Evolutionary conservation across 2,888 invertebrate species (phyloP), one percentile per base, ranked within the genome.

Genomic region (Pyrrhia umbra): DNA sequence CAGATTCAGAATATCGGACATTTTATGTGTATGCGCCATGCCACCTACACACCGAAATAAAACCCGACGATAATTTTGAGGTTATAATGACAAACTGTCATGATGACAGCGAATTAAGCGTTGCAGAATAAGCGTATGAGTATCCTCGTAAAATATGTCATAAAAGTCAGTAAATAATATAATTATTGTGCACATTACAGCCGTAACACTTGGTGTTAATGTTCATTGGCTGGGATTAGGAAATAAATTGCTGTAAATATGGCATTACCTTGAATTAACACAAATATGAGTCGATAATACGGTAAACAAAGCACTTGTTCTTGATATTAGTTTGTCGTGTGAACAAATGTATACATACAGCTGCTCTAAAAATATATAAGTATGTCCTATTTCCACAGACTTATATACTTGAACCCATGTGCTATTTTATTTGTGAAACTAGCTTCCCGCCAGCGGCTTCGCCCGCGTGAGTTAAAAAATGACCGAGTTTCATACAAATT

Each of bases 341-440:
- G 13, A 10, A 30, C n/a, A n/a, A n/a, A n/a, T n/a, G n/a, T n/a
- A n/a, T 47, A 27, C 21, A 20, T 1, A 6, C 23, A 16, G n/a
- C n/a, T 10, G 46, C 4, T 67, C 27, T 20, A 39, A 43, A 70
- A 43, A 52, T 55, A 45, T 37, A 27, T 30, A 6, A 25, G 13
- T 23, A 54, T 50, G 47, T 64, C 13, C 71, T 55, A 72, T 56
- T 68, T 72, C 15, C 50, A 46, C 1, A 25, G 6, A 13, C 2
- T 15, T 72, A 56, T 47, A 68, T 56, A 57, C 51, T 47, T 65
- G n/a, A n/a, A n/a, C n/a, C n/a, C n/a, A n/a, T n/a, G n/a, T n/a
- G n/a, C n/a, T n/a, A n/a, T n/a, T n/a, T n/a, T n/a, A n/a, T n/a
- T n/a, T n/a, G n/a, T n/a, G n/a, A n/a, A n/a, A n/a, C n/a, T n/a